Conservation (phyloP, 2,888 invertebrate species). For the Junonia oenone region DNA sequence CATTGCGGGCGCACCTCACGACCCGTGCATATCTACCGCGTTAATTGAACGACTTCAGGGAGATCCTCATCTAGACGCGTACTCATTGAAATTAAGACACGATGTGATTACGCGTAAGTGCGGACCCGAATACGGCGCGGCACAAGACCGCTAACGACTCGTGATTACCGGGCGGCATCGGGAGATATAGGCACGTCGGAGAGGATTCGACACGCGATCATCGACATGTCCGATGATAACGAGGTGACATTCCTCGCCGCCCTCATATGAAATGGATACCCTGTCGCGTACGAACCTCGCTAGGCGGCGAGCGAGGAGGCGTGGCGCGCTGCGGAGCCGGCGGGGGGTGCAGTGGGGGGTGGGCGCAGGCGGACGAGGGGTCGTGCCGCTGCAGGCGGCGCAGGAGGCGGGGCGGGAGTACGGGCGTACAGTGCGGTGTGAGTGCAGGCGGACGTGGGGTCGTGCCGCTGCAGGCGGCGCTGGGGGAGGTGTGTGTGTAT, state of each 20-base stretch:
- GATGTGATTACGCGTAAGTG: neutral
- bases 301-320: constrained; percentile 12
- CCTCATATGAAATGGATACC: constrained; percentile 26
- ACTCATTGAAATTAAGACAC: neutral
- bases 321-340: constrained; percentile 5
- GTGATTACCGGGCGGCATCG: neutral
- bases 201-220: neutral
- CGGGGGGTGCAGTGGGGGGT: constrained; percentile 9
- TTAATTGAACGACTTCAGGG: neutral
- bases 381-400: too few species aligned
- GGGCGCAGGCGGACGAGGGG: neutral
- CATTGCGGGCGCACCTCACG: neutral
- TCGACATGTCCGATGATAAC: constrained; percentile 14
- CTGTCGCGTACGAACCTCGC: constrained; percentile 14
- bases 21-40: neutral
- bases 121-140: neutral
- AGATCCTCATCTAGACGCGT: neutral
- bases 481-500: too few species aligned
- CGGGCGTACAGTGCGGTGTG: too few species aligned
- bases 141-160: neutral
- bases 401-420: too few species aligned
- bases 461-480: too few species aligned
- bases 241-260: constrained; percentile 20
- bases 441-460: too few species aligned
- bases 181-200: neutral